Conservation (phyloP, 2,888 invertebrate species). For the Leptinotarsa peninsularis region DNA sequence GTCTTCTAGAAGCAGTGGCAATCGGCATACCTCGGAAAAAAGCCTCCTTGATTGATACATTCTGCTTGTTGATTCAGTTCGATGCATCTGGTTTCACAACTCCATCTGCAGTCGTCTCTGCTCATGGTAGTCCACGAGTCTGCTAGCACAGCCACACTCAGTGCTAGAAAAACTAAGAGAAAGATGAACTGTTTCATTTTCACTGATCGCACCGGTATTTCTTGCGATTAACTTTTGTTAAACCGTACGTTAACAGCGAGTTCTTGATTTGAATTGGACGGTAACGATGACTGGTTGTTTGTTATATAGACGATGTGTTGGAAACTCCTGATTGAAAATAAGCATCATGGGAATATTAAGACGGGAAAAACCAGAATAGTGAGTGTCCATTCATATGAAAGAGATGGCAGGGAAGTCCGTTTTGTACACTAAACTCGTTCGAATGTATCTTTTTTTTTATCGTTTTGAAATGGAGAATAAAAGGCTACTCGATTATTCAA, state of each 20-base stretch:
- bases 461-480: too few species aligned
- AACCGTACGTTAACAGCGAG: background rate
- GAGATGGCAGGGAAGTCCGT: too few species aligned
- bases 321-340: background rate
- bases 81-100: slow-evolving; percentile 23
- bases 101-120: slow-evolving; percentile 31
- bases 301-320: background rate
- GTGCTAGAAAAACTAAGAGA: slow-evolving; percentile 25
- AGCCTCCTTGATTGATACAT: slow-evolving; percentile 39
- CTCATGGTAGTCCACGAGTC: slow-evolving; percentile 31
- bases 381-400: too few species aligned
- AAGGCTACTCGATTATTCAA: too few species aligned
- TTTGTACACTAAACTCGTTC: too few species aligned
- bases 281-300: too few species aligned
- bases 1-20: slow-evolving; percentile 36
- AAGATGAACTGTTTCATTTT: slow-evolving; percentile 33
- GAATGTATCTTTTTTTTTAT: too few species aligned
- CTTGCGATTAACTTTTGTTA: background rate
- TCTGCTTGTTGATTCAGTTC: slow-evolving; percentile 21
- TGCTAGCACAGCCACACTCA: slow-evolving; percentile 15
- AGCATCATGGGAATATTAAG: background rate
- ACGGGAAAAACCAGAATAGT: background rate
- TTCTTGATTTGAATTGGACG: background rate
- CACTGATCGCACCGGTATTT: slow-evolving; percentile 12
- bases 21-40: slow-evolving; percentile 40